Conservation (phyloP, 2,113 vertebrate genomes). For the Gymnocephalus cernua region DNA sequence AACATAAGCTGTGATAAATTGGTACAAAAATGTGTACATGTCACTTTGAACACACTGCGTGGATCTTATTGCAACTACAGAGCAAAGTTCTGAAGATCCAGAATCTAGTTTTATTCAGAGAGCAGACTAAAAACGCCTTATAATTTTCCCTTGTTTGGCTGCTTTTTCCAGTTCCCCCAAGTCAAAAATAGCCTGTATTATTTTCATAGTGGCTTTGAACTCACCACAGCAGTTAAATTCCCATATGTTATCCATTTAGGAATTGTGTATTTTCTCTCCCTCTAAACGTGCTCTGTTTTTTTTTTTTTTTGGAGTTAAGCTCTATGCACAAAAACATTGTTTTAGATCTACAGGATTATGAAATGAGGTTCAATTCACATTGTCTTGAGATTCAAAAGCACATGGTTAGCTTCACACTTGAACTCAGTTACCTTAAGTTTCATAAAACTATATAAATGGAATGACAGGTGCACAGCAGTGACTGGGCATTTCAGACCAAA, state of each 20-base stretch:
- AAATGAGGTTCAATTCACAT: conserved; percentile 5
- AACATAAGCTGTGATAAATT: conserved; percentile 11
- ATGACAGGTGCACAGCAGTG: conserved; percentile 11
- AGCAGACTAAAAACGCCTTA: conserved; percentile 73
- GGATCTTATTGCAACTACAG: conserved; percentile 18
- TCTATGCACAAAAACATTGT: conserved; percentile 40
- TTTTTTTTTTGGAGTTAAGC: conserved; percentile 49
- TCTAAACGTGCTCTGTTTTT: conserved; percentile 49
- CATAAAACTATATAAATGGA: not conserved
- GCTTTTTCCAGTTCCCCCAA: conserved; percentile 79
- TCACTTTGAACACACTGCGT: conserved; percentile 33
- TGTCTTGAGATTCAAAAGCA: not conserved
- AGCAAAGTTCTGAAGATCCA: conserved; percentile 40
- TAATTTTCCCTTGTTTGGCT: conserved; percentile 84
- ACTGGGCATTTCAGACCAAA: not conserved
- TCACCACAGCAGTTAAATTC: conserved; percentile 79
- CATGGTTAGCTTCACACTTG: not conserved
- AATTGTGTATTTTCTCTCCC: conserved; percentile 74
- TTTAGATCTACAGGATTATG: conserved; percentile 26
- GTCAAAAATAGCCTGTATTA: conserved; percentile 84
- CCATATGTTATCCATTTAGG: conserved; percentile 83
- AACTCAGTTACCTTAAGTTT: not conserved
- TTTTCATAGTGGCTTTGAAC: conserved; percentile 87
- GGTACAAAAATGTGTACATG: conserved; percentile 35
- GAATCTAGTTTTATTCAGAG: conserved; percentile 68